A percentile compares a stretch with the other conserved stretches of the same genome.
These are phyloP conservation scores for Oncorhynchus keta DNA, from an alignment of 2,113 vertebrate species.

Conservation along the genomic window DNA sequence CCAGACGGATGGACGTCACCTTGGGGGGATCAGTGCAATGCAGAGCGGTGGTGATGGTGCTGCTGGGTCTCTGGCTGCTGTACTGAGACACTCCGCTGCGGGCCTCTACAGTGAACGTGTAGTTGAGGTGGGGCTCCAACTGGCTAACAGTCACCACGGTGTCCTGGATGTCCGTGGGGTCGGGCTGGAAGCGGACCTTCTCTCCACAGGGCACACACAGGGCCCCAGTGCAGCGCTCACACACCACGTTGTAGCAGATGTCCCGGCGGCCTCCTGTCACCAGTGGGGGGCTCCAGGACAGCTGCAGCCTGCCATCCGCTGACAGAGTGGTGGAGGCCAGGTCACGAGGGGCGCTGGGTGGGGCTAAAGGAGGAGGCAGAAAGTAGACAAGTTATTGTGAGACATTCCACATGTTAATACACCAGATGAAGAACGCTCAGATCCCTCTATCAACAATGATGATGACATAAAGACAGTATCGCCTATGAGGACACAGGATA, in stretches of 20 bases:
- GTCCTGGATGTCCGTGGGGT: conserved; percentile 51
- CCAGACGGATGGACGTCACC: conserved; percentile 84
- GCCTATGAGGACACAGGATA: no score
- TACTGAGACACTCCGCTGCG: conserved; percentile 84
- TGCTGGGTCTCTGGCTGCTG: conserved; percentile 64
- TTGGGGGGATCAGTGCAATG: conserved; percentile 91
- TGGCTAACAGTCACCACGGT: conserved; percentile 72
- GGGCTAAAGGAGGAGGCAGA: conserved; percentile 70
- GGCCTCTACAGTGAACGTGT: conserved; percentile 88
- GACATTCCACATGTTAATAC: not conserved
- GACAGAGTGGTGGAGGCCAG: conserved; percentile 70
- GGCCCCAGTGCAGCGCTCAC: conserved; percentile 79
- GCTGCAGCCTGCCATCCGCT: conserved; percentile 79
- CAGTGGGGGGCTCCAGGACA: conserved; percentile 82
- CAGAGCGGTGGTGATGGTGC: conserved; percentile 77
- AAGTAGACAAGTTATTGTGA: conserved; percentile 25
- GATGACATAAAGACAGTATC: not conserved
- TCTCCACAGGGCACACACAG: conserved; percentile 81
- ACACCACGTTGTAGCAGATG: conserved; percentile 81
- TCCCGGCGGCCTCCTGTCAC: conserved; percentile 82
- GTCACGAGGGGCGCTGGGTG: conserved; percentile 79
- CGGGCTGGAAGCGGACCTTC: conserved; percentile 76
- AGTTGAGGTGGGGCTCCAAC: conserved; percentile 91
- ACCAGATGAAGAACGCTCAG: not conserved
- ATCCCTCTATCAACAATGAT: not conserved